Percentiles rank a stretch among this genome's conserved stretches.
These are phyloP conservation scores for Lasioglossum figueresi DNA, from an alignment of 2,888 invertebrate genomes.

Conservation along the genomic window DNA sequence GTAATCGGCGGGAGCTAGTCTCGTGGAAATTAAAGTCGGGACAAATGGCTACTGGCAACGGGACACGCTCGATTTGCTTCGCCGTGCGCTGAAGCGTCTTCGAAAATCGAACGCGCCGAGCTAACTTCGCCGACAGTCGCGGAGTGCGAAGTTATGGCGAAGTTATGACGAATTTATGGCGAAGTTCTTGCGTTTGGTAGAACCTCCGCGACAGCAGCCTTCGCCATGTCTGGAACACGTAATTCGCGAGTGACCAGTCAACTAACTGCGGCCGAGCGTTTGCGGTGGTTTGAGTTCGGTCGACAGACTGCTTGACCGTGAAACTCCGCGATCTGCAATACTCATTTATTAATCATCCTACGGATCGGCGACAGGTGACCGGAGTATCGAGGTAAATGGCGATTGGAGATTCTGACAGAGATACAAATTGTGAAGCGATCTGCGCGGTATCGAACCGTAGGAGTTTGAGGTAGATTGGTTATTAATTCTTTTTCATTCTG, in stretches of 20 bases:
- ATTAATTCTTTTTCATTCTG: no score
- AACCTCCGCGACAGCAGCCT: neutral
- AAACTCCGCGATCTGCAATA: neutral
- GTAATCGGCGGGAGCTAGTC: conserved; percentile 46
- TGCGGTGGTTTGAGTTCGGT: neutral
- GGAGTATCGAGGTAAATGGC: neutral
- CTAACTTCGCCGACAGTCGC: neutral
- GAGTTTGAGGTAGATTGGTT: neutral
- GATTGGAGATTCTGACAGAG: neutral
- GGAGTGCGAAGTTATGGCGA: neutral
- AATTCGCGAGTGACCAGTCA: neutral
- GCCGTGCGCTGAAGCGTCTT: neutral
- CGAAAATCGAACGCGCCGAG: neutral
- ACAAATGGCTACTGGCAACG: conserved; percentile 43
- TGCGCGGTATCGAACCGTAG: no score
- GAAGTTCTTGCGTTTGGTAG: neutral
- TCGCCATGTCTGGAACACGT: neutral
- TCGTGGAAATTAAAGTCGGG: conserved; percentile 55
- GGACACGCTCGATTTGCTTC: conserved; percentile 31
- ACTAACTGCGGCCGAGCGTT: neutral
- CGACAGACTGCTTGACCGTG: neutral
- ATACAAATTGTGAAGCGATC: neutral
- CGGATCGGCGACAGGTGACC: neutral
- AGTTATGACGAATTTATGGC: conserved; percentile 11
- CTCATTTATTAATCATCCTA: neutral